Percentiles rank a stretch among this genome's conserved stretches.
Evolutionary conservation across 2,113 vertebrate species (phyloP).

Genomic region (Myotis brandtii): DNA sequence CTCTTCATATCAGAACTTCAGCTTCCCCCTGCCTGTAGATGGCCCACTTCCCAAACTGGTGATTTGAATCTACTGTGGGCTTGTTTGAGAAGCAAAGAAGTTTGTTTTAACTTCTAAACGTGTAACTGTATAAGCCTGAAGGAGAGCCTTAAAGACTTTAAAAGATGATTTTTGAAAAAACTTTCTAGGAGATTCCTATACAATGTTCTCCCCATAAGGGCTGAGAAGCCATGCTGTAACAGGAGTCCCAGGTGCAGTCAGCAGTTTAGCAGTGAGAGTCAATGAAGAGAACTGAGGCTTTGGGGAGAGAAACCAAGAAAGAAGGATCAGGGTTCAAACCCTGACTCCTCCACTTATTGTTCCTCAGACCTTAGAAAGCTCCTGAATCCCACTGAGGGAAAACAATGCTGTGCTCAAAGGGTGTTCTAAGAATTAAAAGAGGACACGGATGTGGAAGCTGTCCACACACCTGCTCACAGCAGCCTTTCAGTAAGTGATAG

Average conservation of each 20-base stretch:
- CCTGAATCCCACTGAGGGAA: not conserved
- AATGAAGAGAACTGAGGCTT: not conserved
- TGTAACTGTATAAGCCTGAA: not conserved
- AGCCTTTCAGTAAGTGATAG: not conserved
- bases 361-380: not conserved
- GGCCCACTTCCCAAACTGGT: slow-evolving; percentile 15
- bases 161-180: not conserved
- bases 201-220: not conserved
- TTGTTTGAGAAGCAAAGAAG: not conserved
- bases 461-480: not conserved
- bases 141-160: not conserved
- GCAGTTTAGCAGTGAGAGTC: not conserved
- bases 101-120: slow-evolving; percentile 33
- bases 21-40: not conserved
- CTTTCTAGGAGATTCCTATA: not conserved
- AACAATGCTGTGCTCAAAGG: not conserved
- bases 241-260: not conserved
- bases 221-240: not conserved
- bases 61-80: slow-evolving; percentile 1
- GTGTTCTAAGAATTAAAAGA: not conserved
- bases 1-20: not conserved
- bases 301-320: slow-evolving; percentile 22
- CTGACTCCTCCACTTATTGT: not conserved
- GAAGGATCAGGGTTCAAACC: not conserved
- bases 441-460: not conserved